These are phyloP conservation scores for Taeniopygia guttata DNA, from an alignment of 2,797 vertebrate species.

Conservation along the genomic window DNA sequence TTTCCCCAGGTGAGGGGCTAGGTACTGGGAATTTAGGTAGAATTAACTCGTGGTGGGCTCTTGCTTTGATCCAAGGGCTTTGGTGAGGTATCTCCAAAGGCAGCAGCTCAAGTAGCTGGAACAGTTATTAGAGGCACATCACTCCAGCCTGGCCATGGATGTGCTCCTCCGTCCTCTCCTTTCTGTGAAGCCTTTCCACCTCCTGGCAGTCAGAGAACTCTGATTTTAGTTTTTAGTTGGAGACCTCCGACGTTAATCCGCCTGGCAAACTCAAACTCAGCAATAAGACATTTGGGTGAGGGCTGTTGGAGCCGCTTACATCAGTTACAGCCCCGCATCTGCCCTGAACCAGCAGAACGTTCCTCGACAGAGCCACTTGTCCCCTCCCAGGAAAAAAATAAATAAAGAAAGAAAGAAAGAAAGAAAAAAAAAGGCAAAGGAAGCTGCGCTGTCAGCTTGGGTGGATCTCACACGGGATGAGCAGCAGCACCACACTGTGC, in stretches of 20 bases:
- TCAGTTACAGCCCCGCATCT: background rate
- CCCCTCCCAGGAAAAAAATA: background rate
- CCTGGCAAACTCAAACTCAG: background rate
- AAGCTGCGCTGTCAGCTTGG: background rate
- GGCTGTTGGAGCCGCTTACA: background rate
- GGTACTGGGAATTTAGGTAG: background rate
- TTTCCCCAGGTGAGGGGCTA: background rate
- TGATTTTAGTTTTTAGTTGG: background rate
- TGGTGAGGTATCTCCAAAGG: background rate
- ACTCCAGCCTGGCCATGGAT: background rate
- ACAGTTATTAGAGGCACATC: background rate
- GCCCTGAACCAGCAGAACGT: background rate
- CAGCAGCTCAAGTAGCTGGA: background rate
- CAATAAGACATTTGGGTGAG: background rate
- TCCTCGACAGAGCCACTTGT: background rate
- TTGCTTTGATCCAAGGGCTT: background rate
- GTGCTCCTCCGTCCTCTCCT: conserved; percentile 4
- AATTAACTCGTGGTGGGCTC: background rate
- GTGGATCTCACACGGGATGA: background rate
- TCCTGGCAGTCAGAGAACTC: conserved; percentile 6
- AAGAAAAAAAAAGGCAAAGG: background rate
- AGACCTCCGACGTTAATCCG: background rate
- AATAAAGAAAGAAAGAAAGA: no score
- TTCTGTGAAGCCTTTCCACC: background rate
- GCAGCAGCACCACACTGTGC: background rate